These are phyloP conservation scores for Haliclona indistincta DNA, from an alignment of 37 sponge, comb jelly and placozoan species.

Conservation along the genomic window DNA sequence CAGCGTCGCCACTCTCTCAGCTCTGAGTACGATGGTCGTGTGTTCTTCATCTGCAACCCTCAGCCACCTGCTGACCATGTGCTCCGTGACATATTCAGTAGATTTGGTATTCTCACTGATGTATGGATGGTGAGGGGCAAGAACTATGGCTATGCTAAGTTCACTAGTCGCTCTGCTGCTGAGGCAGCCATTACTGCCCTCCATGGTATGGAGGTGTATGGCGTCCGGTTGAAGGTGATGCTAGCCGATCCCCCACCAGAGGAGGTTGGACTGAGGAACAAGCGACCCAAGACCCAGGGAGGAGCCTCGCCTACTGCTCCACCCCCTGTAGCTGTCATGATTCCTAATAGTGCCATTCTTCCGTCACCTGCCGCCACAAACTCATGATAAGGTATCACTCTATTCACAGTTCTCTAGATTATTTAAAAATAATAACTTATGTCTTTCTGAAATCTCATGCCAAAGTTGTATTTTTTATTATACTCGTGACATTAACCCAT, in stretches of 20 bases:
- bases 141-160: conserved; percentile 95
- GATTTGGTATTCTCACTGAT: conserved; percentile 88
- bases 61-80: conserved; percentile 78
- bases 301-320: not conserved
- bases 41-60: conserved; percentile 93
- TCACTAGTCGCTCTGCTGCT: conserved; percentile 66
- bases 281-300: conserved; percentile 2
- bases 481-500: too few species aligned
- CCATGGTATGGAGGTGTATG: conserved; percentile 88
- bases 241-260: conserved; percentile 83
- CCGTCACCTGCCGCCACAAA: too few species aligned
- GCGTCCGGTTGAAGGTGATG: conserved; percentile 84
- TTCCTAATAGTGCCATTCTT: not conserved
- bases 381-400: too few species aligned
- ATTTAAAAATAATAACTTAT: too few species aligned
- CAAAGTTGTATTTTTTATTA: too few species aligned
- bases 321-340: not conserved
- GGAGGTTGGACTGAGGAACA: conserved; percentile 30
- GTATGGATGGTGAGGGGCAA: conserved; percentile 87
- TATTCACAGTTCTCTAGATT: too few species aligned
- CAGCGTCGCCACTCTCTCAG: conserved; percentile 63
- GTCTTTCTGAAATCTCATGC: too few species aligned
- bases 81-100: conserved; percentile 80
- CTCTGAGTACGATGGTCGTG: conserved; percentile 68
- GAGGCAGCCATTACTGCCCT: conserved; percentile 91